Conservation (phyloP, 2,797 vertebrate genomes). For the Gymnopithys bicolor region DNA sequence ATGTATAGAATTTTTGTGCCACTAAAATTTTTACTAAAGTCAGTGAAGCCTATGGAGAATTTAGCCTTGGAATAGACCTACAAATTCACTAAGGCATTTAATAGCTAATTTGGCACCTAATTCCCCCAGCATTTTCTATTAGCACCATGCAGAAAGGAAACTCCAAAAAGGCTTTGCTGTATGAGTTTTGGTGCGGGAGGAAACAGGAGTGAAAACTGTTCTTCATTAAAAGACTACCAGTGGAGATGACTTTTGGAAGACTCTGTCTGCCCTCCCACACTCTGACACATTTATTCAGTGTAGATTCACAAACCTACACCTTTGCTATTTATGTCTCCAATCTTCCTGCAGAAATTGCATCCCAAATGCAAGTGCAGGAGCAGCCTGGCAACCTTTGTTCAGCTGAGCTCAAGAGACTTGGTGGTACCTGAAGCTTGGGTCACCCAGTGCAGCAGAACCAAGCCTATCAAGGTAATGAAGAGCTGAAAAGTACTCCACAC, state of each 20-base stretch:
- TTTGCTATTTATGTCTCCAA: neutral
- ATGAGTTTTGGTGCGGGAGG: neutral
- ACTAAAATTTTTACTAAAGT: neutral
- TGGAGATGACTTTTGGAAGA: neutral
- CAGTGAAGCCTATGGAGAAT: neutral
- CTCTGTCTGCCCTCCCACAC: neutral
- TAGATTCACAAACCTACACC: neutral
- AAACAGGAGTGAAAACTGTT: neutral
- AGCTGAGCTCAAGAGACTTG: neutral
- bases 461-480: neutral
- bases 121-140: neutral
- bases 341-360: neutral
- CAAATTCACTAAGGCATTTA: neutral
- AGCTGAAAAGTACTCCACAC: neutral
- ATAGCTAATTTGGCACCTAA: neutral
- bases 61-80: neutral
- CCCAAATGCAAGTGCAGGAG: accelerated
- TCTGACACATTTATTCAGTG: neutral
- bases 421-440: accelerated
- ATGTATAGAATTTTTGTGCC: accelerated
- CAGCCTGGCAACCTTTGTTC: neutral
- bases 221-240: neutral
- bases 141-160: neutral
- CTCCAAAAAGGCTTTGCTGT: neutral
- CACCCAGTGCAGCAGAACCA: neutral